phyloP scores from a whole-genome alignment of 1,140 invertebrate genomes.

The Philopotamus ludificatus region DNA sequence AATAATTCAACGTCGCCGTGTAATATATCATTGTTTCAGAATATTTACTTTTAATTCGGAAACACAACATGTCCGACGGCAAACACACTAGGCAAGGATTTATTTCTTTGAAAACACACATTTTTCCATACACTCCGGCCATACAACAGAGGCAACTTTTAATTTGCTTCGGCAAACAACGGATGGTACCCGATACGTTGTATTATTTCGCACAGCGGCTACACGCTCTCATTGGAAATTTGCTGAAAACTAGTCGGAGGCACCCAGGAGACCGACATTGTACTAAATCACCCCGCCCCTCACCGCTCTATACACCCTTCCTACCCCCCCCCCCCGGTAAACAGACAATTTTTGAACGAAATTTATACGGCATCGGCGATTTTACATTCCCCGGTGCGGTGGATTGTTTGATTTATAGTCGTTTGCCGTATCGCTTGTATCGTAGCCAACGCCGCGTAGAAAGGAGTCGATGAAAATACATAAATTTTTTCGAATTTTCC shows the following conservation, averaged over 20 bases:
- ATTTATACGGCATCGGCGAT: slow-evolving; percentile 33
- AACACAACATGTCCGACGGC: no score
- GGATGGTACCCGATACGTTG: background rate
- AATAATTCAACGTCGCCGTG: no score
- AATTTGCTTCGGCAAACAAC: slow-evolving; percentile 17
- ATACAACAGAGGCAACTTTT: no score
- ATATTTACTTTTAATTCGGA: no score
- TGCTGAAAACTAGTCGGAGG: background rate
- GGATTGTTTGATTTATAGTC: slow-evolving; percentile 28
- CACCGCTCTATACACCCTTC: slow-evolving; percentile 12
- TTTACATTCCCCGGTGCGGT: slow-evolving; percentile 12
- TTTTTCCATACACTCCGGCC: no score
- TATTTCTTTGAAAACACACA: no score
- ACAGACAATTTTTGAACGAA: slow-evolving; percentile 25
- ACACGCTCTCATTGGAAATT: slow-evolving; percentile 27
- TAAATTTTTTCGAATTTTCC: slow-evolving; percentile 44
- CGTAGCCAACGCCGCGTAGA: slow-evolving; percentile 8
- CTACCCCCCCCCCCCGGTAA: no score
- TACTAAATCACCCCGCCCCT: slow-evolving; percentile 23
- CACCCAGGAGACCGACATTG: slow-evolving; percentile 6
- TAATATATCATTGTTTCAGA: no score
- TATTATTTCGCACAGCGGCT: slow-evolving; percentile 19
- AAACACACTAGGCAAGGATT: no score
- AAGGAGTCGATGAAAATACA: slow-evolving; percentile 37
- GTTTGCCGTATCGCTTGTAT: slow-evolving; percentile 6